Conservation (phyloP, 2,888 invertebrate species). For the Notodonta dromedarius region DNA sequence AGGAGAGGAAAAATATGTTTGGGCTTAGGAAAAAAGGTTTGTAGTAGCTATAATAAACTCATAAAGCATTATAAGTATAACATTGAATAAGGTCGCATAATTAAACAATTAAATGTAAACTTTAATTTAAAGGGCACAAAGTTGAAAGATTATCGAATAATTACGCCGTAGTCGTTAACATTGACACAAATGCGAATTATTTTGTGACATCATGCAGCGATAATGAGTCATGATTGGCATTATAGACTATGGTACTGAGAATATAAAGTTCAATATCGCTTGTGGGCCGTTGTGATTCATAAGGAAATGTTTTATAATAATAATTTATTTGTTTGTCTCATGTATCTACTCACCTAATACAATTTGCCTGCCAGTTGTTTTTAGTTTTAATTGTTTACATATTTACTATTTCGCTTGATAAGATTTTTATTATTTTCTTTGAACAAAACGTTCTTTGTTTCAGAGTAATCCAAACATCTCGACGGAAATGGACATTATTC, state of each 20-base stretch:
- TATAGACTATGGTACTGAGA: neutral
- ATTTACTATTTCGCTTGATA: no score
- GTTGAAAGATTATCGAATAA: neutral
- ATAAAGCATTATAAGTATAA: no score
- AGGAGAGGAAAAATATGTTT: conserved; percentile 35
- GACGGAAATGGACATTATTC: neutral
- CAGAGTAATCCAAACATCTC: neutral
- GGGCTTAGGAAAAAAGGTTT: conserved; percentile 28
- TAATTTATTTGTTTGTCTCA: neutral
- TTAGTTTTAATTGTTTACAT: no score
- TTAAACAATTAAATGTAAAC: no score
- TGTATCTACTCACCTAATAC: no score
- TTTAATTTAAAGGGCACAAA: no score
- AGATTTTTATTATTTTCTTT: neutral
- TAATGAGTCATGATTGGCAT: neutral
- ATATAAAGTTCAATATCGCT: neutral
- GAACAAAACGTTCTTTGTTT: neutral
- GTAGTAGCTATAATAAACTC: conserved; percentile 9
- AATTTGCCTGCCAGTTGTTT: no score
- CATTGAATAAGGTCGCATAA: no score
- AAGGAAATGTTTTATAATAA: neutral
- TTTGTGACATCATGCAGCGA: neutral
- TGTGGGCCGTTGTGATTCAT: neutral
- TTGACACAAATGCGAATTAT: conserved; percentile 1
- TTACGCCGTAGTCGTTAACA: neutral